These are phyloP conservation scores for Philhelius pedissequus DNA, from an alignment of 2,888 invertebrate species.

Conservation along the genomic window DNA sequence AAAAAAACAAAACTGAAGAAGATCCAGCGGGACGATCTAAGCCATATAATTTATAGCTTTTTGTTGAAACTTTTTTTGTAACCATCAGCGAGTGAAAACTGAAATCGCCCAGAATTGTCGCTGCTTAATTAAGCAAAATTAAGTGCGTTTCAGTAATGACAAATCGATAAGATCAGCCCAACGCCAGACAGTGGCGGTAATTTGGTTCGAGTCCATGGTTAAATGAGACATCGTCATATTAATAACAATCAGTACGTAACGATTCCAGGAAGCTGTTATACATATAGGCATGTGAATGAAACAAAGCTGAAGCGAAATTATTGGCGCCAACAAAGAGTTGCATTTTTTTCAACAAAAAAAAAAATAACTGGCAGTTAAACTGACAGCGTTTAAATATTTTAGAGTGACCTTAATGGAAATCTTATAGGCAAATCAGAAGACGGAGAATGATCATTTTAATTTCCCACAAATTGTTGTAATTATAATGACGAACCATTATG, in stretches of 20 bases:
- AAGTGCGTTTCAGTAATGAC: constrained; percentile 43
- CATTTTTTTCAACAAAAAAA: background rate
- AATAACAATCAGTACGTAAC: constrained; percentile 17
- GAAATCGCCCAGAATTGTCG: constrained; percentile 18
- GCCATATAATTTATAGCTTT: constrained; percentile 20
- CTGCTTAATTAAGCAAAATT: constrained; percentile 56
- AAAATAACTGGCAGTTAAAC: background rate
- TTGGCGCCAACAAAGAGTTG: background rate
- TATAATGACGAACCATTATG: too few relatives aligned
- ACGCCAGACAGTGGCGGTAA: constrained; percentile 13
- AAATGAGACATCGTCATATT: constrained; percentile 37
- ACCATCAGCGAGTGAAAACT: constrained; percentile 6
- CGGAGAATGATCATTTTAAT: too few relatives aligned
- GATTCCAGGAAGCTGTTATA: constrained; percentile 9
- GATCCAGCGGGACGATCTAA: constrained; percentile 10
- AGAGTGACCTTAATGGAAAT: background rate
- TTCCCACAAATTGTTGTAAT: too few relatives aligned
- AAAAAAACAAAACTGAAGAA: background rate
- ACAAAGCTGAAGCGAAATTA: background rate
- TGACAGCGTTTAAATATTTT: background rate
- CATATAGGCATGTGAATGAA: background rate
- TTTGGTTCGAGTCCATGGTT: background rate
- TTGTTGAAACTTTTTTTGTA: background rate
- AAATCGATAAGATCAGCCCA: constrained; percentile 58
- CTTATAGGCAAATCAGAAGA: background rate